phyloP scores from a whole-genome alignment of 2,113 vertebrate genomes.

The Hypocryptadius cinnamomeus region DNA sequence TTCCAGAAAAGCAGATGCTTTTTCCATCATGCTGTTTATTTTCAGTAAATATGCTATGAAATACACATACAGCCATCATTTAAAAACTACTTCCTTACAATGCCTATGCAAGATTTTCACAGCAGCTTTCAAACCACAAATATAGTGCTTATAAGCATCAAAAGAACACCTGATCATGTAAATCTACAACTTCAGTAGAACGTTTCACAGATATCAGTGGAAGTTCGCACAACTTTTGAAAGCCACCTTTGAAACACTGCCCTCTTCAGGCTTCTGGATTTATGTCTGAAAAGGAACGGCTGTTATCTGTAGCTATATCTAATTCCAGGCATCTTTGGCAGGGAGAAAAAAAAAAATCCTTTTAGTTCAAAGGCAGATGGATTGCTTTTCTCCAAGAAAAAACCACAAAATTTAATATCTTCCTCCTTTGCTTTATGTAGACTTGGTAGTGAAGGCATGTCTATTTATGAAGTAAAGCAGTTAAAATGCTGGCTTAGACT shows the following conservation, averaged over 20 bases:
- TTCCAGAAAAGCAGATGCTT: neutral
- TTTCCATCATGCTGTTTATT: neutral
- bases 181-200: neutral
- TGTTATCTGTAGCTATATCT: neutral
- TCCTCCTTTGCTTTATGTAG: neutral
- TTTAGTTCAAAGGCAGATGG: neutral
- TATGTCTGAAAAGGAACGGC: neutral
- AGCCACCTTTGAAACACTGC: neutral
- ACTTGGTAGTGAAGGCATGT: neutral
- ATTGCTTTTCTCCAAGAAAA: neutral
- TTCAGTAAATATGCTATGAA: neutral
- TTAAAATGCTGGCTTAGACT: neutral
- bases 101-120: neutral
- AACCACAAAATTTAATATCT: neutral
- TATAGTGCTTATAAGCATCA: neutral
- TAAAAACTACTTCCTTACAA: neutral
- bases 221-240: neutral
- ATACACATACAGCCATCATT: neutral
- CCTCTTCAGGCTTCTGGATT: neutral
- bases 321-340: neutral
- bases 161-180: rapidly evolving
- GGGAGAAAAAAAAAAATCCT: neutral
- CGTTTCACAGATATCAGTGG: rapidly evolving
- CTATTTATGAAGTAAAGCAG: neutral
- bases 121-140: neutral